Evolutionary conservation across 2,888 invertebrate genomes (phyloP).

Genomic region (Hipparchia sbordonii): DNA sequence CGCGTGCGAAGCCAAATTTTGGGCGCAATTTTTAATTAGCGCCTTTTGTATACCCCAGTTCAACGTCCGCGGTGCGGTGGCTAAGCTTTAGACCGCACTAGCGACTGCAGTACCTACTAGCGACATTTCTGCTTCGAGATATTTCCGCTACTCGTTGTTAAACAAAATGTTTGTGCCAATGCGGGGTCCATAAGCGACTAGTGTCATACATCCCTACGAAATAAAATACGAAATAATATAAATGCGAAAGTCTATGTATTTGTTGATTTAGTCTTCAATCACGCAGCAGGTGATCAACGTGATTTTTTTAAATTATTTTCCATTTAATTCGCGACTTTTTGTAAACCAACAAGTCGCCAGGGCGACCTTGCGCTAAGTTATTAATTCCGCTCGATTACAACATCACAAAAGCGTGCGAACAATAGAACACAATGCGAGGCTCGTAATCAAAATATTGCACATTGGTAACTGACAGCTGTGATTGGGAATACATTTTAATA

Average conservation of each 20-base stretch:
- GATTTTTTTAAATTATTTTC: neutral
- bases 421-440: slow-evolving; percentile 47
- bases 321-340: slow-evolving; percentile 4
- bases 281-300: no score
- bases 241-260: no score
- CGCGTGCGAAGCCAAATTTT: slow-evolving; percentile 17
- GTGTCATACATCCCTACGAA: no score
- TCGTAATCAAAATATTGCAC: slow-evolving; percentile 40
- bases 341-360: neutral
- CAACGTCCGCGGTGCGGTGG: slow-evolving; percentile 41
- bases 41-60: slow-evolving; percentile 41
- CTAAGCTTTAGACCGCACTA: slow-evolving; percentile 17
- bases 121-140: neutral
- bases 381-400: slow-evolving; percentile 51
- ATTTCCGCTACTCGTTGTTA: neutral
- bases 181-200: neutral
- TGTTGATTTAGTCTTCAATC: no score
- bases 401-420: slow-evolving; percentile 50
- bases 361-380: slow-evolving; percentile 40
- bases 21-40: slow-evolving; percentile 35
- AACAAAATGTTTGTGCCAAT: neutral
- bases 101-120: neutral
- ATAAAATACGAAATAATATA: no score
- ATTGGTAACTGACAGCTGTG: slow-evolving; percentile 4
- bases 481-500: slow-evolving; percentile 4